phyloP scores from a whole-genome alignment of 2,113 vertebrate genomes.

The Sus scrofa region DNA sequence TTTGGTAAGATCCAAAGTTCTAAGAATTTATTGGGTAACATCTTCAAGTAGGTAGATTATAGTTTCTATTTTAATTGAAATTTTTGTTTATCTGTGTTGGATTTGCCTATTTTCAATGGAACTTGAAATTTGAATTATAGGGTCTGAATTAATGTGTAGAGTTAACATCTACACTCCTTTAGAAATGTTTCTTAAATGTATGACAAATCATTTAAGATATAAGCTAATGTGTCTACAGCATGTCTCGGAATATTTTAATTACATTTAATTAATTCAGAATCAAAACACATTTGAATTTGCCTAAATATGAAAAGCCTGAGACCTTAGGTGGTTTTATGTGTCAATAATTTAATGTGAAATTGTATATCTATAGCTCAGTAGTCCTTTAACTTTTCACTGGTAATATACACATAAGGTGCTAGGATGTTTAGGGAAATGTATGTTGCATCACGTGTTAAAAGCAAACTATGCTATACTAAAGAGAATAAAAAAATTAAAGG shows the following conservation, averaged over 20 bases:
- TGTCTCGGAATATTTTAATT: conserved; percentile 47
- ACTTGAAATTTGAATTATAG: background rate
- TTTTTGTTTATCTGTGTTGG: background rate
- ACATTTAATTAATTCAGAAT: conserved; percentile 50
- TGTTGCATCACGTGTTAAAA: background rate
- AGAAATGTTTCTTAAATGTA: background rate
- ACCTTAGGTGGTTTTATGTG: background rate
- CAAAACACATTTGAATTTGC: conserved; percentile 19
- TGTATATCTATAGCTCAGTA: background rate
- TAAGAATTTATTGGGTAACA: background rate
- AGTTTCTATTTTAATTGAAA: background rate
- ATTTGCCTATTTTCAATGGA: background rate
- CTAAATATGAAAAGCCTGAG: conserved; percentile 13
- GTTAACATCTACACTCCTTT: background rate
- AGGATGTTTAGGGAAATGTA: background rate
- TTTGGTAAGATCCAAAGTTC: background rate
- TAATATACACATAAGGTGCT: background rate
- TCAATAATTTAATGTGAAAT: conserved; percentile 29
- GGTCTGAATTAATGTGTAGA: background rate
- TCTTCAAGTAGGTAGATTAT: background rate
- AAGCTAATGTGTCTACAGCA: background rate
- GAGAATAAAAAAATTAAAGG: conserved; percentile 6
- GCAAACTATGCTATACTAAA: background rate
- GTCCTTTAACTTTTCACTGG: background rate
- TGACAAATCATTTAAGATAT: background rate